Percentiles rank a stretch among this genome's conserved stretches.
Evolutionary conservation across 2,113 vertebrate species (phyloP).

Genomic region (Xerus inauris): DNA sequence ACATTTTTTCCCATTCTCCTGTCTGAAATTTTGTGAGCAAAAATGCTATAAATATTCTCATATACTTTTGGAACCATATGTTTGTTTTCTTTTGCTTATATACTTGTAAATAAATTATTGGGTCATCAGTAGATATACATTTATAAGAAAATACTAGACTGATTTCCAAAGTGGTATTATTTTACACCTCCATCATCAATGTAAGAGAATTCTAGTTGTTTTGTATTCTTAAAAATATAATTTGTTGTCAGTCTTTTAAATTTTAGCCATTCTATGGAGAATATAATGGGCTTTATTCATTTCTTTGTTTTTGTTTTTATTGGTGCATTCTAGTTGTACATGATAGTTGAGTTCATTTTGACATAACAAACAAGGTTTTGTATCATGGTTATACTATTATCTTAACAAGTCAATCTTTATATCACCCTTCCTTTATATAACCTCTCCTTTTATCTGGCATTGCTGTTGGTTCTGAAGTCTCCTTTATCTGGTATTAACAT

Average conservation of each 20-base stretch:
- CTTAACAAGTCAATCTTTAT: background rate
- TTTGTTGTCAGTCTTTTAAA: background rate
- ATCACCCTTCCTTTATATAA: background rate
- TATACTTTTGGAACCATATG: background rate
- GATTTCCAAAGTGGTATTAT: background rate
- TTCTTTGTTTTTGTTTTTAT: no score
- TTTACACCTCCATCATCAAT: background rate
- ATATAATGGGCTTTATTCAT: background rate
- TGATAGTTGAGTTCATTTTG: no score
- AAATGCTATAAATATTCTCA: background rate
- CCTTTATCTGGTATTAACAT: background rate
- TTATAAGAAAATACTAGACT: background rate
- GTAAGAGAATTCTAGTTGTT: background rate
- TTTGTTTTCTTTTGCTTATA: slow-evolving; percentile 22
- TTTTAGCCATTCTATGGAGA: background rate
- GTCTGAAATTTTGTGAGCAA: background rate
- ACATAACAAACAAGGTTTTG: background rate
- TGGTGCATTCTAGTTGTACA: no score
- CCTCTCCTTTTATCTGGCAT: background rate
- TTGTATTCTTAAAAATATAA: background rate
- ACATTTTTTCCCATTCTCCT: background rate
- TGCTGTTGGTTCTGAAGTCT: background rate
- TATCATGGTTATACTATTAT: background rate
- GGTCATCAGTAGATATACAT: background rate
- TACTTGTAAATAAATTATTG: background rate